Conservation (phyloP, 2,888 invertebrate genomes). For the Teinopalpus imperialis region DNA sequence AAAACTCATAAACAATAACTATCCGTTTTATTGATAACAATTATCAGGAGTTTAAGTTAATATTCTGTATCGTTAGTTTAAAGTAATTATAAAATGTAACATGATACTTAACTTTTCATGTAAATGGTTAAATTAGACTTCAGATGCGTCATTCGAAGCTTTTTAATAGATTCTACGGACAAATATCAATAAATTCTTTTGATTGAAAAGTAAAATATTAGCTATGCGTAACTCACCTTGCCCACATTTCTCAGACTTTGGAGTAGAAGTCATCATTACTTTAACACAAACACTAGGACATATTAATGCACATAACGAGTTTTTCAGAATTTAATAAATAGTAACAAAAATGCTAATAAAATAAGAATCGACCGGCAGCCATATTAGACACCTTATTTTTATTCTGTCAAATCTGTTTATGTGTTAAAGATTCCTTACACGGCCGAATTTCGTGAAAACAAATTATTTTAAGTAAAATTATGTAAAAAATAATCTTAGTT, state of each 20-base stretch:
- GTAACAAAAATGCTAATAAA: slow-evolving; percentile 60
- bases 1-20: slow-evolving; percentile 20
- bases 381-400: slow-evolving; percentile 55
- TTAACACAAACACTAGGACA: slow-evolving; percentile 57
- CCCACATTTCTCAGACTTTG: slow-evolving; percentile 76
- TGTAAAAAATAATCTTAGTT: too few species aligned
- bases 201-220: slow-evolving; percentile 34
- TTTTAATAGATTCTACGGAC: slow-evolving; percentile 16
- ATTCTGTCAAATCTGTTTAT: slow-evolving; percentile 33
- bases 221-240: slow-evolving; percentile 64
- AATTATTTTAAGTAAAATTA: too few species aligned
- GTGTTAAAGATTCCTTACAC: slow-evolving; percentile 3
- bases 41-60: too few species aligned
- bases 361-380: slow-evolving; percentile 72
- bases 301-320: slow-evolving; percentile 53
- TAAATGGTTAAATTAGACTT: neutral
- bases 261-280: slow-evolving; percentile 74
- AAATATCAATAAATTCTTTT: slow-evolving; percentile 25
- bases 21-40: slow-evolving; percentile 17
- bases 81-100: too few species aligned
- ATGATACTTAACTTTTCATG: too few species aligned
- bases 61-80: too few species aligned
- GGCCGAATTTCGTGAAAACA: neutral
- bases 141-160: neutral
- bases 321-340: slow-evolving; percentile 47